Evolutionary conservation across 2,888 invertebrate genomes (phyloP).

Genomic region (Agriopis marginaria): DNA sequence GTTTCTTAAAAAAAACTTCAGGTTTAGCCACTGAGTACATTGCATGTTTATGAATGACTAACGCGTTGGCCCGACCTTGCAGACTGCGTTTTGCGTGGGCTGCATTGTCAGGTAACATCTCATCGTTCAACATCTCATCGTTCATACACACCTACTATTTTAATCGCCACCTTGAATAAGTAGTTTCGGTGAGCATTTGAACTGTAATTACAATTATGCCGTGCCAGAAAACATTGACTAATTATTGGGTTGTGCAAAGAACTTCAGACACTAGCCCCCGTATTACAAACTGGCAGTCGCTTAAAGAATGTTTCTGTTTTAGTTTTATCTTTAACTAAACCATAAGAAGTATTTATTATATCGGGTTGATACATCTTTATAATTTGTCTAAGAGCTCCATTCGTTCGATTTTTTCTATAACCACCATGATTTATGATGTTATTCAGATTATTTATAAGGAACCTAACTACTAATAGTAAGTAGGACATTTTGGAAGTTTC

Average conservation of each 20-base stretch:
- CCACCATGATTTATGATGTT: too few relatives aligned
- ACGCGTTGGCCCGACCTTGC: slow-evolving; percentile 35
- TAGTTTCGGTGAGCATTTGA: slow-evolving; percentile 21
- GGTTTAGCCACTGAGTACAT: neutral
- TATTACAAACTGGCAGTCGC: too few relatives aligned
- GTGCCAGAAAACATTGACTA: neutral
- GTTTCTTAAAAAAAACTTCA: neutral
- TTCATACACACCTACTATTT: slow-evolving; percentile 38
- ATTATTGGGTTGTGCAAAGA: neutral
- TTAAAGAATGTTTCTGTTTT: too few relatives aligned
- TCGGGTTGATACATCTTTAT: too few relatives aligned
- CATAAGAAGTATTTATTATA: too few relatives aligned
- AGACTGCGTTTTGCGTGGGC: slow-evolving; percentile 32
- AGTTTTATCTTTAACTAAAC: too few relatives aligned
- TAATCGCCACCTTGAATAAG: slow-evolving; percentile 27
- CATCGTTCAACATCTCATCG: slow-evolving; percentile 38
- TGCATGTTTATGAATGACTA: slow-evolving; percentile 12
- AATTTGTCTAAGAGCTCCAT: too few relatives aligned
- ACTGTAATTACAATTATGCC: slow-evolving; percentile 7
- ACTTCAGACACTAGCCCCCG: neutral
- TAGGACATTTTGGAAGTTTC: too few relatives aligned
- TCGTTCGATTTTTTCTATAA: too few relatives aligned
- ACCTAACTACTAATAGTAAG: too few relatives aligned
- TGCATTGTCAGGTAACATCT: slow-evolving; percentile 39
- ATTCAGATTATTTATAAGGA: too few relatives aligned